These are phyloP conservation scores for Scytalopus superciliaris DNA, from an alignment of 2,113 vertebrate genomes.

Conservation along the genomic window DNA sequence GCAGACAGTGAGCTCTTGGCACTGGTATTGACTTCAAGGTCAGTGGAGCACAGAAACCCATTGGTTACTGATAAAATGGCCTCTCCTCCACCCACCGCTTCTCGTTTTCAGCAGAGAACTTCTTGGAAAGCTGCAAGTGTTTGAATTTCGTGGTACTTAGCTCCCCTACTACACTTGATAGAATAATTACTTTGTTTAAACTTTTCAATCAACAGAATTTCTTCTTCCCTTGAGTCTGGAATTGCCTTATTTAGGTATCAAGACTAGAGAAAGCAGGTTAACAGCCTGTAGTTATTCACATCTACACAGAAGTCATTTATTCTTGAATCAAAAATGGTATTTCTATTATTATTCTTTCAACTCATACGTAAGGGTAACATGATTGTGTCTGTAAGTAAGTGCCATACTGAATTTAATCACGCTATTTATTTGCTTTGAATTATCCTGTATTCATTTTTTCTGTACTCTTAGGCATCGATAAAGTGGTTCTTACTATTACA, in stretches of 20 bases:
- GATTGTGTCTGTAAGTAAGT: conserved; percentile 67
- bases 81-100: conserved; percentile 51
- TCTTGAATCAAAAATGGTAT: conserved; percentile 58
- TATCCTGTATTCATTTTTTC: conserved; percentile 63
- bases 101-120: conserved; percentile 16
- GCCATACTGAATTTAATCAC: conserved; percentile 66
- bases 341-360: conserved; percentile 65
- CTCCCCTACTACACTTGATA: neutral
- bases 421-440: conserved; percentile 75
- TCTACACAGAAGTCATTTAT: conserved; percentile 38
- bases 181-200: conserved; percentile 22
- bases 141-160: neutral
- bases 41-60: conserved; percentile 19
- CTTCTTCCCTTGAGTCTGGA: neutral
- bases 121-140: conserved; percentile 26
- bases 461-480: conserved; percentile 56
- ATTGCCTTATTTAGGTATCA: neutral
- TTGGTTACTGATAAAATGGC: conserved; percentile 40
- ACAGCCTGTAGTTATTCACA: conserved; percentile 48
- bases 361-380: conserved; percentile 22
- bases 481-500: conserved; percentile 61
- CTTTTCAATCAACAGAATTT: conserved; percentile 29
- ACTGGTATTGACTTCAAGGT: conserved; percentile 48
- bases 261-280: conserved; percentile 38
- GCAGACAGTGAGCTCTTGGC: conserved; percentile 6